Evolutionary conservation across 2,113 vertebrate genomes (phyloP).

Genomic region (Himantopus leucocephalus): DNA sequence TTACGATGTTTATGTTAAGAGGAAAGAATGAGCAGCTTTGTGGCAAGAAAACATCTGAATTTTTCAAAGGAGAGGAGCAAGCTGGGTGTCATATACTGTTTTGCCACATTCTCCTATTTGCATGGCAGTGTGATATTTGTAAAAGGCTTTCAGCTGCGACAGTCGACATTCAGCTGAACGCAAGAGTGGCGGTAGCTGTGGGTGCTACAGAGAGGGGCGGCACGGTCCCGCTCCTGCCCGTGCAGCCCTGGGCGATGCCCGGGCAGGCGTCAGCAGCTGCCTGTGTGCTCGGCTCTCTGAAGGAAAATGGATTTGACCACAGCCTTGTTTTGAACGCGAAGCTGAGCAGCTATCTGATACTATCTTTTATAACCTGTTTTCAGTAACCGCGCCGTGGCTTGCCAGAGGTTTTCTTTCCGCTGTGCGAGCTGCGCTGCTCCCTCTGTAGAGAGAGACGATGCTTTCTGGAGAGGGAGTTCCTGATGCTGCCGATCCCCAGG

Average conservation of each 20-base stretch:
- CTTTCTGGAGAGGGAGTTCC: background rate
- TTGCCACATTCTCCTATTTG: background rate
- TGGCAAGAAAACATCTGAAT: background rate
- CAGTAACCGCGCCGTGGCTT: background rate
- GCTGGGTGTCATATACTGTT: background rate
- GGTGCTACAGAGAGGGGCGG: accelerated
- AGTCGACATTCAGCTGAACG: accelerated
- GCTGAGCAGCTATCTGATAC: accelerated
- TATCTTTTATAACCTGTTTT: background rate
- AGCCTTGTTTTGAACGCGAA: accelerated
- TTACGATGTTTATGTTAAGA: background rate
- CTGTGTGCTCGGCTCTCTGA: accelerated
- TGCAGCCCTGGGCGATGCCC: too few relatives aligned
- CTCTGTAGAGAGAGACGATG: accelerated
- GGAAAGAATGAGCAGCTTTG: conserved; percentile 12
- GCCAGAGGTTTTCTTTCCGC: background rate
- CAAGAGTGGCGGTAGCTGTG: background rate
- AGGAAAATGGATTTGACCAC: background rate
- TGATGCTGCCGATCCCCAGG: accelerated
- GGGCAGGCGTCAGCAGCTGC: background rate
- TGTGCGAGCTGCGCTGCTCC: accelerated
- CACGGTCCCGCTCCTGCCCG: accelerated
- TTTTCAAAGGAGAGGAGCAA: background rate
- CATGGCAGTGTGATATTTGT: background rate
- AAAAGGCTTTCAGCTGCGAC: background rate